A percentile compares a stretch with the other conserved stretches of the same genome.
Conservation (phyloP, 1,140 invertebrate genomes). For the Harpegnathos saltator region DNA sequence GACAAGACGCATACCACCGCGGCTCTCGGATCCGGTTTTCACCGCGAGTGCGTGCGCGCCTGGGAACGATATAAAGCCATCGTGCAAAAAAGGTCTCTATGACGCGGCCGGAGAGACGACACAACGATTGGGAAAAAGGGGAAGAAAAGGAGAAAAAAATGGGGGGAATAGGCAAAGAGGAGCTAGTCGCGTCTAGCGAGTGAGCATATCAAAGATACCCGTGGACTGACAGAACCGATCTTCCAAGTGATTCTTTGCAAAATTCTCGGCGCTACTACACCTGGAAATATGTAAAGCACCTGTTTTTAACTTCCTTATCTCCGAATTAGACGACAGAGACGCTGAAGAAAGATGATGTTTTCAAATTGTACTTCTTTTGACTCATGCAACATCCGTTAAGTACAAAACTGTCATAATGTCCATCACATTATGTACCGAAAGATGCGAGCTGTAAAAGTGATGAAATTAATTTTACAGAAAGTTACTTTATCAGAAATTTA, state of each 20-base stretch:
- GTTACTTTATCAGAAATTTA: too few species aligned
- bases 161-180: neutral
- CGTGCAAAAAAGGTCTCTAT: slow-evolving; percentile 56
- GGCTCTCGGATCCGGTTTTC: slow-evolving; percentile 63
- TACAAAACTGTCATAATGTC: too few species aligned
- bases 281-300: slow-evolving; percentile 71
- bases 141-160: slow-evolving; percentile 20
- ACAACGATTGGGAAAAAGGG: neutral
- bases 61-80: slow-evolving; percentile 30
- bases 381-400: too few species aligned
- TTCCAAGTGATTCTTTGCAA: slow-evolving; percentile 62
- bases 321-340: neutral
- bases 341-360: neutral
- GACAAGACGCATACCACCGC: slow-evolving; percentile 53
- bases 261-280: slow-evolving; percentile 39
- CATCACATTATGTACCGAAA: too few species aligned
- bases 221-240: slow-evolving; percentile 62
- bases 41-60: slow-evolving; percentile 59
- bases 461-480: too few species aligned
- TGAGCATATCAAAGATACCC: slow-evolving; percentile 76
- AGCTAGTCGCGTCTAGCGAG: slow-evolving; percentile 72
- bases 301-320: slow-evolving; percentile 68
- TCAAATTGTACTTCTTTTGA: too few species aligned
- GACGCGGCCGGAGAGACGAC: slow-evolving; percentile 33
- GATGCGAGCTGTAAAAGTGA: too few species aligned